Evolutionary conservation across 2,888 invertebrate genomes (phyloP), one percentile per base, ranked within the genome.

Genomic region (Gymnosoma rotundatum): DNA sequence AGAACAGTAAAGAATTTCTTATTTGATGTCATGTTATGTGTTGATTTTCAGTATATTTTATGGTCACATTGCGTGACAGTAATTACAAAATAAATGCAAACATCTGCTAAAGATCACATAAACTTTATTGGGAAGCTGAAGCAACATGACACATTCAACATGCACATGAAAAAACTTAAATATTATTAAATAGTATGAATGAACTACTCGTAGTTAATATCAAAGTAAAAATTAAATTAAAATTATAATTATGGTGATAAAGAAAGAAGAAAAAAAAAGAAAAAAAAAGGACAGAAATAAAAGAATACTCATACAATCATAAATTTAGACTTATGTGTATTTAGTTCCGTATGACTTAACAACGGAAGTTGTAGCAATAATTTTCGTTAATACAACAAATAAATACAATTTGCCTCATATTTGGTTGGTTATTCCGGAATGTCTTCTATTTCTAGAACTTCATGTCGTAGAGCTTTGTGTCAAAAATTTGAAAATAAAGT

Each of bases 21-120:
- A 80, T 83, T 79, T 83, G 83, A 78, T 78, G 78, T 83, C 79
- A 60, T 79, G 79, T 76, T 80, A 69, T 80, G 80, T 83, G 80
- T 78, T 83, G 75, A 76, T 83, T 69, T 67, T 73, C 80, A 73
- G 66, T 76, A 76, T 80, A 83, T 76, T 69, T 90, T 89, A 90
- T 89, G 89, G 89, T 88, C 90, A 89, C 90, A 91, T 91, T 90
- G 91, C 91, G 90, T 91, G 90, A 90, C 91, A 91, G 88, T 90
- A 91, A 90, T 91, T 91, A 90, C 89, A 88, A 86, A 86, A 86
- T 90, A 90, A 91, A 90, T 90, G 90, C 89, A 90, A 91, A 90
- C 90, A 90, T 90, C 90, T 90, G 90, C 87, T 87, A 78, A 87
- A 87, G 89, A 90, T 90, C 90, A 88, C 90, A 89, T 70, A 83